These are phyloP conservation scores for Luperina testacea DNA, from an alignment of 2,888 invertebrate species.

Conservation along the genomic window DNA sequence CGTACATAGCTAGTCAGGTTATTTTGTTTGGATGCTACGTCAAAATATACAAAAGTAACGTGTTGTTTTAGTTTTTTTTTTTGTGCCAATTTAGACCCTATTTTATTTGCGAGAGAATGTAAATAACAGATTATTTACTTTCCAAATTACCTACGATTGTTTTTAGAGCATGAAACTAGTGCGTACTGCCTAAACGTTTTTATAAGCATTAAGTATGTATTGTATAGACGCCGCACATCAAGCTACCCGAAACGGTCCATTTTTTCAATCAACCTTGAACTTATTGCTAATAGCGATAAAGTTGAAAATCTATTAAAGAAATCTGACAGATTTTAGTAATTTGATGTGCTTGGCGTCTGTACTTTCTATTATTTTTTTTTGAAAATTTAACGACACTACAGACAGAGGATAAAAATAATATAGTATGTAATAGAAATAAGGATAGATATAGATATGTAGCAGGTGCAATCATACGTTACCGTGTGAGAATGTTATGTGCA, in stretches of 20 bases:
- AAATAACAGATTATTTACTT: background rate
- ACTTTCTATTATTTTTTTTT: constrained; percentile 16
- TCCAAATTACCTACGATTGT: background rate
- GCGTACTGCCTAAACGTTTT: background rate
- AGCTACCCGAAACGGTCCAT: no score
- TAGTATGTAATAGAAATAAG: constrained; percentile 1
- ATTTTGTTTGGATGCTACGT: constrained; percentile 13
- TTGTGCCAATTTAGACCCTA: constrained; percentile 9
- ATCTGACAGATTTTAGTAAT: no score
- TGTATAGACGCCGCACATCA: background rate
- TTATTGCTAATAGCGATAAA: no score
- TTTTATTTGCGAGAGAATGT: background rate
- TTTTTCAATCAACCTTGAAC: no score
- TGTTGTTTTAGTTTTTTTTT: constrained; percentile 1
- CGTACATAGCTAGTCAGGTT: constrained; percentile 54
- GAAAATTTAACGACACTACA: constrained; percentile 14
- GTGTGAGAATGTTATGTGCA: constrained; percentile 44
- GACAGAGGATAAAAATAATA: constrained; percentile 17
- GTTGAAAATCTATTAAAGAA: no score
- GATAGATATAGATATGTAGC: constrained; percentile 41
- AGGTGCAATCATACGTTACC: constrained; percentile 60
- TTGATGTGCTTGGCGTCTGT: no score
- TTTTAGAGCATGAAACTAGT: background rate
- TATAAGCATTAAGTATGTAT: constrained; percentile 5
- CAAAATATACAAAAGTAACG: background rate